Conservation (phyloP, 1,140 invertebrate species). For the Rhynchophorus ferrugineus region DNA sequence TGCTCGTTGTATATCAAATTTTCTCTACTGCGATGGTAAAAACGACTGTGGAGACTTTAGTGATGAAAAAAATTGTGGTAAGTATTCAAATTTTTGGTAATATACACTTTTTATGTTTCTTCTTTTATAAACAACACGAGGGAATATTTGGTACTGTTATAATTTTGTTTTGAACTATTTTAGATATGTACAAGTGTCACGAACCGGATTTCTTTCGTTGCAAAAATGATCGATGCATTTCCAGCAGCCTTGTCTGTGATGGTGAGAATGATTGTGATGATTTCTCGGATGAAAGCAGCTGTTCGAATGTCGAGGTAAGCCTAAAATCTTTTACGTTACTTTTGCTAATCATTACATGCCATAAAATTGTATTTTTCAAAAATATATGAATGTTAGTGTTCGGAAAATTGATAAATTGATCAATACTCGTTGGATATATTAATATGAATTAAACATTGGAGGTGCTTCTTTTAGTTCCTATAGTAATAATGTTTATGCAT, state of each 20-base stretch:
- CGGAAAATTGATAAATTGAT: too few relatives aligned
- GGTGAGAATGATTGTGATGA: constrained; percentile 48
- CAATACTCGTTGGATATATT: too few relatives aligned
- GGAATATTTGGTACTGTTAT: too few relatives aligned
- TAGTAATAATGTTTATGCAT: too few relatives aligned
- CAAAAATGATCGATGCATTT: constrained; percentile 45
- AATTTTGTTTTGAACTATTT: too few relatives aligned
- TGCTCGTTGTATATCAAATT: constrained; percentile 31
- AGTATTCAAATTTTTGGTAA: too few relatives aligned
- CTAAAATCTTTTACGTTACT: constrained; percentile 35
- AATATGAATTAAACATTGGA: too few relatives aligned
- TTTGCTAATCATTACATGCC: background rate
- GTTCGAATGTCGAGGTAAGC: constrained; percentile 25
- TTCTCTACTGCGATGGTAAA: constrained; percentile 61
- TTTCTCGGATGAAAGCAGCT: constrained; percentile 45
- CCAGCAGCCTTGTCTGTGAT: constrained; percentile 43
- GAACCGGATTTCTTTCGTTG: constrained; percentile 38
- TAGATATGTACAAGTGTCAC: constrained; percentile 29
- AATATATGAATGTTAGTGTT: background rate
- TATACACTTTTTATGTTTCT: too few relatives aligned
- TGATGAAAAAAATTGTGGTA: constrained; percentile 59
- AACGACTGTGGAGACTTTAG: constrained; percentile 58
- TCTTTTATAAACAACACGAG: too few relatives aligned
- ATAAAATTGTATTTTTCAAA: background rate
- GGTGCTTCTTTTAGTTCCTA: too few relatives aligned